Evolutionary conservation across 2,113 vertebrate species (phyloP), one percentile per base, ranked within the genome.

Genomic region (Chloebia gouldiae): DNA sequence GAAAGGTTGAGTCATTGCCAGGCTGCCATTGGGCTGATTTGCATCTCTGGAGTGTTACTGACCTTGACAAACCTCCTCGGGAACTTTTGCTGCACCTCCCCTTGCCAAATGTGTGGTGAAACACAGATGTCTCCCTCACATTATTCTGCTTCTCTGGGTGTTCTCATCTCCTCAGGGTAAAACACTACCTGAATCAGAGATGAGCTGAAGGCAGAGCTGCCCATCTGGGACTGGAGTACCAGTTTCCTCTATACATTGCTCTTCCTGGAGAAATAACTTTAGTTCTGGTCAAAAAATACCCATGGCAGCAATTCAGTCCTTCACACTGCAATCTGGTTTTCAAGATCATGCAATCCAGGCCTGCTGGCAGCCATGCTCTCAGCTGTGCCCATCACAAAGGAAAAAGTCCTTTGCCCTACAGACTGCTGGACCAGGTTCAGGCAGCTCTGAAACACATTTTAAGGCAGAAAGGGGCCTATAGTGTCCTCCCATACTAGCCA

Each of bases 41-140:
- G 35, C 60, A 53, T 37, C 81, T 91, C 66, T 72, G 9, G 7
- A 33, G 31, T 82, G 75, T 47, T 77, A 39, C 50, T 80, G 66
- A 72, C 92, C 86, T 71, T 76, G 54, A 85, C 42, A 92, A 88
- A 92, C 23, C 9, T 86, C 86, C 79, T 49, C 66, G 45, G 82
- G 70, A 92, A 39, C 69, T 56, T 85, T 65, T 63, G 81, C 93
- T 82, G 66, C 72, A 88, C 78, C 40, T 75, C 21, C 70, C 35
- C 75, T 89, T 95, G 90, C 90, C 66, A 85, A 96, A 65, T 11
- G 14, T 33, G 65, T 91, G 50, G 66, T 82, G 84, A 94, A 82
- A 77, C 73, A 78, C 57, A 88, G 39, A 65, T 60, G 35, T 69
- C 47, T 86, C 53, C 72, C 17, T 91, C 61, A 57, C 40, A 50